A percentile compares a stretch with the other conserved stretches of the same genome.
Conservation (phyloP, 2,113 vertebrate genomes). For the Corythornis vintsioides region DNA sequence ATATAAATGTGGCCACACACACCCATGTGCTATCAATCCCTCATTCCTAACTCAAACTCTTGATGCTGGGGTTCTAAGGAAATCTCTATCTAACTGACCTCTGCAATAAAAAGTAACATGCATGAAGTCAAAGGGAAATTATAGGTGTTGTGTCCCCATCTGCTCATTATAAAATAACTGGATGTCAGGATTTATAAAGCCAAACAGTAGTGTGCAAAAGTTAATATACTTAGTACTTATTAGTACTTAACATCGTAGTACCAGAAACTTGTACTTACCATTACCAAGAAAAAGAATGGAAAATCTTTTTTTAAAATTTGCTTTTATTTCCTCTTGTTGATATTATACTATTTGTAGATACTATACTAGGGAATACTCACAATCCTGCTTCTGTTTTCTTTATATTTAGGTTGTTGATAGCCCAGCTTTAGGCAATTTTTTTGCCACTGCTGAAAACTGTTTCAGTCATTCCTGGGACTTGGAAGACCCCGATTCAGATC, state of each 20-base stretch:
- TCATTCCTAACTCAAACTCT: fast-evolving
- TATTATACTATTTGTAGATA: background rate
- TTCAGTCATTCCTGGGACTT: background rate
- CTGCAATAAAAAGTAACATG: background rate
- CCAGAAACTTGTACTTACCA: no score
- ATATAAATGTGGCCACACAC: background rate
- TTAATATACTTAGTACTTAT: no score
- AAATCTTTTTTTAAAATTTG: background rate
- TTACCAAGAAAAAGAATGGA: no score
- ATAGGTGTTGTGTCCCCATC: no score
- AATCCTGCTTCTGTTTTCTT: background rate
- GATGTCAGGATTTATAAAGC: no score
- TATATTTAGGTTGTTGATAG: background rate
- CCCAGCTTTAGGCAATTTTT: background rate
- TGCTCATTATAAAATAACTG: no score
- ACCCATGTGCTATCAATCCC: background rate
- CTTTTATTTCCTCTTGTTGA: background rate
- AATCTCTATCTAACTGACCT: background rate
- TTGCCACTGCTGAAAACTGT: background rate
- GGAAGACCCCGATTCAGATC: fast-evolving
- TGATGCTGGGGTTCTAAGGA: background rate
- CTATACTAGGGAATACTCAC: background rate
- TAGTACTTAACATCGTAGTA: no score
- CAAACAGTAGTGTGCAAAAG: no score
- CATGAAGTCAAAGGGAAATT: no score